Percentiles rank a stretch among this genome's conserved stretches.
These are phyloP conservation scores for Lasioglossum pauxillum DNA, from an alignment of 2,888 invertebrate species.

Conservation along the genomic window DNA sequence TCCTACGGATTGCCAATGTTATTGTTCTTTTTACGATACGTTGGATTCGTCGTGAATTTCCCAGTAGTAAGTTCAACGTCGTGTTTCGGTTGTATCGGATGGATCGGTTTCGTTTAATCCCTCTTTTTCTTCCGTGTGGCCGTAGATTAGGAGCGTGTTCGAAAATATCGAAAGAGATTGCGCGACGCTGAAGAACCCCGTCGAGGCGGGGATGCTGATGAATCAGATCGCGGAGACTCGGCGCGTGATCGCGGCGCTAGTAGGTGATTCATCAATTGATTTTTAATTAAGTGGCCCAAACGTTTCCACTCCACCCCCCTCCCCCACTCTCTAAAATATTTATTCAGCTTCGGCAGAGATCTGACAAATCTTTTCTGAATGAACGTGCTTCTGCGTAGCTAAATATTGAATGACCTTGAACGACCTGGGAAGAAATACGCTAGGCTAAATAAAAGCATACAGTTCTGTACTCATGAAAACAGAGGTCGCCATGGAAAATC, in stretches of 20 bases:
- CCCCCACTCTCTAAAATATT: no score
- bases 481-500: neutral
- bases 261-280: neutral
- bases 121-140: neutral
- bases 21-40: neutral
- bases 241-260: neutral
- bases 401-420: no score
- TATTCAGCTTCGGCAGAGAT: no score
- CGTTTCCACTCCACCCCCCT: no score
- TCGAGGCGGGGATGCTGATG: neutral
- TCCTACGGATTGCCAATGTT: neutral
- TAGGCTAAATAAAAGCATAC: no score
- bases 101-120: neutral
- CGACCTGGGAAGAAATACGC: no score
- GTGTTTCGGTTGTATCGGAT: no score
- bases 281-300: no score
- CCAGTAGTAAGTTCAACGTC: neutral
- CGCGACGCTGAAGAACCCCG: neutral
- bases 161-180: neutral
- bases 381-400: no score
- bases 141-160: neutral
- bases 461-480: no score
- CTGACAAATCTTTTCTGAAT: no score
- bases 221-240: neutral
- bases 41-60: neutral